Evolutionary conservation across 1,140 invertebrate genomes (phyloP).

Genomic region (Oreohelix idahoensis): DNA sequence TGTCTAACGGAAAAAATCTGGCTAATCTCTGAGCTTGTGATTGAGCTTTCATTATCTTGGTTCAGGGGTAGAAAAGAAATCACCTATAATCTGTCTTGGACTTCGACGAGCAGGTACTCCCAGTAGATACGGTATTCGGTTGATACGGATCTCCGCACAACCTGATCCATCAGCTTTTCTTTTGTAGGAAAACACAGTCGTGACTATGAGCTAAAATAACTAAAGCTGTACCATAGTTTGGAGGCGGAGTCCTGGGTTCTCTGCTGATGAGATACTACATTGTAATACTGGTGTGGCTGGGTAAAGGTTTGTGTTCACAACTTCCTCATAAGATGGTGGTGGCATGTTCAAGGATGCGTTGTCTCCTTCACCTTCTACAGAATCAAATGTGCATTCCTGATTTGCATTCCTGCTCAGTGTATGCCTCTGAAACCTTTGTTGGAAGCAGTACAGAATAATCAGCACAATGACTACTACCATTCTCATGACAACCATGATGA

Average conservation of each 20-base stretch:
- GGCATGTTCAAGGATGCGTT: constrained; percentile 58
- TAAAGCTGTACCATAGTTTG: constrained; percentile 62
- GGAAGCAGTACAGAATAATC: constrained; percentile 62
- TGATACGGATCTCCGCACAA: constrained; percentile 26
- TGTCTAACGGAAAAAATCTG: too few relatives aligned
- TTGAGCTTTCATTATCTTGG: neutral
- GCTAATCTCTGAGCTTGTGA: too few relatives aligned
- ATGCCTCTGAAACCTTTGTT: constrained; percentile 52
- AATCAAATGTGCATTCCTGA: neutral
- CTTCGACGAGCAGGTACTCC: neutral
- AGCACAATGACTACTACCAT: constrained; percentile 61
- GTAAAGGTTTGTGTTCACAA: constrained; percentile 56
- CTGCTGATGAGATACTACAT: constrained; percentile 42
- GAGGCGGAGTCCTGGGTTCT: constrained; percentile 60
- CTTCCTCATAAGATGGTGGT: constrained; percentile 63
- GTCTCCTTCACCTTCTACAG: constrained; percentile 42
- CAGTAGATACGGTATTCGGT: constrained; percentile 27
- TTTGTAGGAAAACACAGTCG: constrained; percentile 48
- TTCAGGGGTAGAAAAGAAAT: neutral
- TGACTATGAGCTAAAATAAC: constrained; percentile 57
- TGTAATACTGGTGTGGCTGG: constrained; percentile 55
- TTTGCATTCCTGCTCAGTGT: constrained; percentile 23
- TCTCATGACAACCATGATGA: constrained; percentile 64
- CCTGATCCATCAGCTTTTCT: neutral
- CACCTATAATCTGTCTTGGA: neutral